A percentile compares a stretch with the other conserved stretches of the same genome.
Evolutionary conservation across 2,113 vertebrate genomes (phyloP).

Genomic region (Strix aluco): DNA sequence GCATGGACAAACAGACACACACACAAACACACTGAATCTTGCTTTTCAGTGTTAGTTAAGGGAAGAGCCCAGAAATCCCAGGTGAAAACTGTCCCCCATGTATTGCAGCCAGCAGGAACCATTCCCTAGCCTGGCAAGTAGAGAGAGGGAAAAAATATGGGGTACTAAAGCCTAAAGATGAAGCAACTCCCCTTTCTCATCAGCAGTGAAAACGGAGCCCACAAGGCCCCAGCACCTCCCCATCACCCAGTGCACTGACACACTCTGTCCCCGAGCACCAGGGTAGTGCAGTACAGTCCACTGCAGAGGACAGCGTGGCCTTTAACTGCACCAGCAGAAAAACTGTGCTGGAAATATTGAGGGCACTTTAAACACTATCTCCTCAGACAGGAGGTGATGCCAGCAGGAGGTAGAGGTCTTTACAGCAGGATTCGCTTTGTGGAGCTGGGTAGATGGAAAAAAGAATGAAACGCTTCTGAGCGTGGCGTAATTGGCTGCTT

Average conservation of each 20-base stretch:
- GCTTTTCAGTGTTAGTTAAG: background rate
- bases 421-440: background rate
- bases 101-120: background rate
- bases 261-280: background rate
- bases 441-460: background rate
- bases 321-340: fast-evolving
- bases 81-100: background rate
- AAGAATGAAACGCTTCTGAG: background rate
- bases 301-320: background rate
- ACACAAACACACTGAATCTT: background rate
- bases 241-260: background rate
- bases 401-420: background rate
- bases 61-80: background rate
- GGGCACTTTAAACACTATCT: background rate
- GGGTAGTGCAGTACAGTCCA: fast-evolving
- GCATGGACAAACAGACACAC: background rate
- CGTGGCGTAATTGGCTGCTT: background rate
- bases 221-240: background rate
- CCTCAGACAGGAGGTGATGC: slow-evolving; percentile 4
- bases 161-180: background rate
- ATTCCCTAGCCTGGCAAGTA: background rate
- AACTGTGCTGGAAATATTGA: fast-evolving
- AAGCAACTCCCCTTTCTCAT: background rate
- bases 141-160: fast-evolving
- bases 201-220: background rate